Evolutionary conservation across 2,113 vertebrate genomes (phyloP), one percentile per base, ranked within the genome.

Genomic region (Serilophus lunatus): DNA sequence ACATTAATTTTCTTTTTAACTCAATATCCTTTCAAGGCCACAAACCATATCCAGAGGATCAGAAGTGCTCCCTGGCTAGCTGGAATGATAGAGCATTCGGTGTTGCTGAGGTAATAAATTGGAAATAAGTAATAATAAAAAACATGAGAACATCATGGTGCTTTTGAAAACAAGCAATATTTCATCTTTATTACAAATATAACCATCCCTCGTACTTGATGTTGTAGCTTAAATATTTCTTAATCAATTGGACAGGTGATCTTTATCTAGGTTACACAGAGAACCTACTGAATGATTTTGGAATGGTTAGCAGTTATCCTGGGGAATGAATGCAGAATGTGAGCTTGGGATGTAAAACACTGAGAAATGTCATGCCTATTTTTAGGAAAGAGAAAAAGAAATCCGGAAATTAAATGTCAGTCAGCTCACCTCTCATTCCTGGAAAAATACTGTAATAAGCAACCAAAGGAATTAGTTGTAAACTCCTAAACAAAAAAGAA

Each of bases 141-240:
- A 63, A 25, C 71, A 78, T 56, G 82, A 88, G 93, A 89, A 66
- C 78, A 97, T 86, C 79, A 45, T 0, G 1, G 35, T 78, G 85
- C 82, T 94, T 94, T 94, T 81, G 90, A 93, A 96, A 95, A 95
- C 84, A 94, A 93, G 72, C 86, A 86, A 33, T 86, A 80, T 88
- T 88, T 93, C 64, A 81, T 93, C 72, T 95, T 93, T 94, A 88
- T 92, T 92, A 57, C 63, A 29, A 76, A 50, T 78, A 78, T 88
- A 90, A 81, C 61, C 31, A 68, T 86, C 51, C 47, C 15, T 83
- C 76, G 75, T 86, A 28, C 69, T 93, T 92, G 80, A 88, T 95
- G 79, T 49, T 57, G 29, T 88, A 33, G 69, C 69, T 93, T 93
- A 86, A 92, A 63, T 92, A 75, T 86, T 86, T 93, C 80, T 83